These are phyloP conservation scores for Dolichallabes microphthalmus DNA, from an alignment of 2,113 vertebrate species.

Conservation along the genomic window DNA sequence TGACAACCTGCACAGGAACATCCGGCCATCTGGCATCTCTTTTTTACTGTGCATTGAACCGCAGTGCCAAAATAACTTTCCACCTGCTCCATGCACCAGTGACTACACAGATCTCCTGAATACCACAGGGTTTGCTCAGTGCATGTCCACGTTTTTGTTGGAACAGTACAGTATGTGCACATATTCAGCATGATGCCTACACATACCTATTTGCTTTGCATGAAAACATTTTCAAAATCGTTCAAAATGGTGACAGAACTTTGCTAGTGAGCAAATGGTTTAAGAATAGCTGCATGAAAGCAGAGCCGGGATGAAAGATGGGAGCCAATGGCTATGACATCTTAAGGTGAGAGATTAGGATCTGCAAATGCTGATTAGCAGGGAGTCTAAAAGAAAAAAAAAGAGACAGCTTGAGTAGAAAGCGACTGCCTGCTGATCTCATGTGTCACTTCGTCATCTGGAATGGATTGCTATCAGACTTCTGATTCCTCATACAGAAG, in stretches of 20 bases:
- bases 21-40: slow-evolving; percentile 67
- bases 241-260: background rate
- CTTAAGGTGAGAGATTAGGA: slow-evolving; percentile 47
- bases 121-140: background rate
- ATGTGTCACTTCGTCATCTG: background rate
- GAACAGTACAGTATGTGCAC: background rate
- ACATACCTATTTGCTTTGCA: background rate
- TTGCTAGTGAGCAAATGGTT: background rate
- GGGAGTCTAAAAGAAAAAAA: slow-evolving; percentile 20
- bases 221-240: background rate
- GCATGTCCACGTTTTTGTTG: background rate
- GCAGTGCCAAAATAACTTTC: slow-evolving; percentile 59
- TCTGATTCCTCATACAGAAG: slow-evolving; percentile 1
- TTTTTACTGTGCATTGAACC: slow-evolving; percentile 65
- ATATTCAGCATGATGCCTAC: slow-evolving; percentile 11
- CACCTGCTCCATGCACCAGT: slow-evolving; percentile 52
- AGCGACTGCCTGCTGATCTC: slow-evolving; percentile 22
- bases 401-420: slow-evolving; percentile 9
- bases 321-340: slow-evolving; percentile 31
- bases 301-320: slow-evolving; percentile 23
- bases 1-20: slow-evolving; percentile 58
- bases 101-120: slow-evolving; percentile 46
- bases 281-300: slow-evolving; percentile 21
- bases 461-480: background rate
- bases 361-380: slow-evolving; percentile 34